These are phyloP conservation scores for Hermaeophaga mercurialis DNA, from an alignment of 2,888 invertebrate genomes.

Conservation along the genomic window DNA sequence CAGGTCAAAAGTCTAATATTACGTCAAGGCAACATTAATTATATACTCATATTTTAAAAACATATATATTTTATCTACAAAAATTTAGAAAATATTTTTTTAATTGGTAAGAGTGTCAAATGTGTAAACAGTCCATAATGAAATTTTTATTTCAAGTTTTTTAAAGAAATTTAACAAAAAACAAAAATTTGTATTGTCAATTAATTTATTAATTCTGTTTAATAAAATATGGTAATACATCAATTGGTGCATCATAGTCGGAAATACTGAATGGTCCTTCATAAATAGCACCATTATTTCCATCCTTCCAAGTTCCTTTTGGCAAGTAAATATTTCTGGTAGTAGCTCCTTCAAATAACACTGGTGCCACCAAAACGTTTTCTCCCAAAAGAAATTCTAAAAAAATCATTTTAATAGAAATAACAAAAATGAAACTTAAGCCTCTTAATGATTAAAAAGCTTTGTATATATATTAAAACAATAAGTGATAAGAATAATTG, in stretches of 20 bases:
- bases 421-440: too few relatives aligned
- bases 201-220: constrained; percentile 3
- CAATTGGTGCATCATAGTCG: constrained; percentile 70
- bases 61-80: too few relatives aligned
- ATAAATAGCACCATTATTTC: constrained; percentile 58
- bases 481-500: too few relatives aligned
- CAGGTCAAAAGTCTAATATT: constrained; percentile 1
- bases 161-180: too few relatives aligned
- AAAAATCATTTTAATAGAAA: constrained; percentile 36
- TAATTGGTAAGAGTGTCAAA: too few relatives aligned
- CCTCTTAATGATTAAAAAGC: too few relatives aligned
- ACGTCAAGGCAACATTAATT: not conserved
- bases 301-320: constrained; percentile 73
- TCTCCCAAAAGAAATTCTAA: constrained; percentile 82
- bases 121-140: too few relatives aligned
- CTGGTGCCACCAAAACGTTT: constrained; percentile 77
- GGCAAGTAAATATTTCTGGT: constrained; percentile 78
- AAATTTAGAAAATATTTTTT: too few relatives aligned
- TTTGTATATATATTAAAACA: too few relatives aligned
- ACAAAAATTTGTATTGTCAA: too few relatives aligned
- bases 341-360: constrained; percentile 66
- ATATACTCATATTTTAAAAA: too few relatives aligned
- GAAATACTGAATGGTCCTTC: constrained; percentile 67
- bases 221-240: constrained; percentile 71
- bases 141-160: too few relatives aligned